Percentiles rank a stretch among this genome's conserved stretches.
phyloP scores from a whole-genome alignment of 2,888 invertebrate genomes.

The Hoplodrina blanda region DNA sequence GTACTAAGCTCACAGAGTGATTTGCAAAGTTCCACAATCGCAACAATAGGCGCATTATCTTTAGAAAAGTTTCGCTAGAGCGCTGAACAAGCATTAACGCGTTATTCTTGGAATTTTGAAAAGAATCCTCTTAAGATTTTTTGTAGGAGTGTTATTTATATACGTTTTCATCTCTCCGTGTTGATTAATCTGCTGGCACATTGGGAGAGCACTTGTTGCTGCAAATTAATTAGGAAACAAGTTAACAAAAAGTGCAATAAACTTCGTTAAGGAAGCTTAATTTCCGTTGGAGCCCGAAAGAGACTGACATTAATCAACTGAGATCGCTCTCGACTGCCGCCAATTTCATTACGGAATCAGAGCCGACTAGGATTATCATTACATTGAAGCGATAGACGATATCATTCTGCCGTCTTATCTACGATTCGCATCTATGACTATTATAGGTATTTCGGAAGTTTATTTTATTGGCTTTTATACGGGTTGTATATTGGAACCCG shows the following conservation, averaged over 20 bases:
- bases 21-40: slow-evolving; percentile 71
- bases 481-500: slow-evolving; percentile 36
- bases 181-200: slow-evolving; percentile 67
- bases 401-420: slow-evolving; percentile 38
- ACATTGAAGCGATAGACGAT: slow-evolving; percentile 66
- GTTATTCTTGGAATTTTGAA: slow-evolving; percentile 64
- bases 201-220: slow-evolving; percentile 82
- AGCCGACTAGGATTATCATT: slow-evolving; percentile 74
- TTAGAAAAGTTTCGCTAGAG: slow-evolving; percentile 65
- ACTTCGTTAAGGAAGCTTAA: slow-evolving; percentile 85
- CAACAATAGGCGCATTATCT: slow-evolving; percentile 72
- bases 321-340: slow-evolving; percentile 77
- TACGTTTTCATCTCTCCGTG: slow-evolving; percentile 54
- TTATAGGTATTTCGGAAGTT: slow-evolving; percentile 29
- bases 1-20: slow-evolving; percentile 66
- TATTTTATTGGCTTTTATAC: slow-evolving; percentile 43
- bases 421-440: slow-evolving; percentile 21
- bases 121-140: slow-evolving; percentile 57
- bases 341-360: slow-evolving; percentile 80
- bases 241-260: slow-evolving; percentile 87
- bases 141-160: slow-evolving; percentile 47
- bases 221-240: slow-evolving; percentile 86
- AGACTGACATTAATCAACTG: slow-evolving; percentile 84
- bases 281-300: slow-evolving; percentile 80
- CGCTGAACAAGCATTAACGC: slow-evolving; percentile 66